Conservation (phyloP, 2,113 vertebrate species). For the Scopus umbretta region DNA sequence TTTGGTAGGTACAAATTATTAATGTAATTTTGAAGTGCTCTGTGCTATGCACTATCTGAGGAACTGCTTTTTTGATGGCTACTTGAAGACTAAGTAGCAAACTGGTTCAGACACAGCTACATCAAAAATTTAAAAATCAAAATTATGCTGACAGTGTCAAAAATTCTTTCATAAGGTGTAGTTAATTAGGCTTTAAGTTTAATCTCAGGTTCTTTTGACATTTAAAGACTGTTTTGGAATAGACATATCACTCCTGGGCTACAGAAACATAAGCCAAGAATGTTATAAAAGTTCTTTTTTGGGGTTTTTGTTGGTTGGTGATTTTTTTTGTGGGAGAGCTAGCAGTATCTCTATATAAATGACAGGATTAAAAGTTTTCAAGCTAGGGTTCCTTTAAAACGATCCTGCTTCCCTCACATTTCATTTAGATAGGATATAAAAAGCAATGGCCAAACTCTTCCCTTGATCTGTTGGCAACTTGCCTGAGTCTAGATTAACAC, state of each 20-base stretch:
- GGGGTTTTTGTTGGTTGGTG: no score
- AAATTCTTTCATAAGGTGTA: neutral
- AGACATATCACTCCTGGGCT: neutral
- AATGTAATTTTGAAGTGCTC: neutral
- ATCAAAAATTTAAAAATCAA: neutral
- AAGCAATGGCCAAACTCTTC: neutral
- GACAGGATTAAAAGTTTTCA: neutral
- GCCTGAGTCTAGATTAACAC: neutral
- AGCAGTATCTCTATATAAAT: neutral
- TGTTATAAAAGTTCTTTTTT: neutral
- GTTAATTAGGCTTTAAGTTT: neutral
- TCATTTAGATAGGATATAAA: neutral
- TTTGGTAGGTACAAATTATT: neutral
- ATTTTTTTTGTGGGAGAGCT: neutral
- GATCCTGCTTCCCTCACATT: neutral
- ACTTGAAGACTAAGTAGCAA: neutral
- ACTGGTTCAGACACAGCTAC: accelerated
- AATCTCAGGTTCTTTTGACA: neutral
- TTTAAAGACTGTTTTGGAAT: neutral
- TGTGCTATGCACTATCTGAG: neutral
- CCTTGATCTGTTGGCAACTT: neutral
- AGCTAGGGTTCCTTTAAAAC: neutral
- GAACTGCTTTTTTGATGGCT: neutral
- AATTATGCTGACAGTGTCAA: neutral
- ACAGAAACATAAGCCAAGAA: neutral